Conservation (phyloP, 2,113 vertebrate genomes). For the Platichthys flesus region DNA sequence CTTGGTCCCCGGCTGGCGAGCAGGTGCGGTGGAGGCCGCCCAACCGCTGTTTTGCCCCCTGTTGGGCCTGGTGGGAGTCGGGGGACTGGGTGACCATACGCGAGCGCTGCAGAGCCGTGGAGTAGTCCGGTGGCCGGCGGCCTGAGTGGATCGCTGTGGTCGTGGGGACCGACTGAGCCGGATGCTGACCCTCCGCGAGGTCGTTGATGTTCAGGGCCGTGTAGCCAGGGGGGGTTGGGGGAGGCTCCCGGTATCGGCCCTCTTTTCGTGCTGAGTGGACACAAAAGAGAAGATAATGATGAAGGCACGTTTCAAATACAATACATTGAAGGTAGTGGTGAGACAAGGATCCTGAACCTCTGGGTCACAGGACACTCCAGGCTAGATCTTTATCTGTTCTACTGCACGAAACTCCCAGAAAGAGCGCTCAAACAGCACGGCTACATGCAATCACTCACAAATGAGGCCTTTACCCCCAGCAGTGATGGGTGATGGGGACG, state of each 20-base stretch:
- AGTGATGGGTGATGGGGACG: constrained; percentile 86
- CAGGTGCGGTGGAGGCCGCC: constrained; percentile 66
- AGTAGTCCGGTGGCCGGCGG: constrained; percentile 96
- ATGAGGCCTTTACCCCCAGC: constrained; percentile 87
- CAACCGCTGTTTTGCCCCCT: constrained; percentile 66
- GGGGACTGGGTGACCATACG: constrained; percentile 92
- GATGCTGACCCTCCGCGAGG: constrained; percentile 86
- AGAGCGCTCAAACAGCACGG: not conserved
- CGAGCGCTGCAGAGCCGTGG: constrained; percentile 94
- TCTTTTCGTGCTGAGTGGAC: constrained; percentile 89
- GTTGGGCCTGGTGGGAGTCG: constrained; percentile 83
- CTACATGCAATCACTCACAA: constrained; percentile 81
- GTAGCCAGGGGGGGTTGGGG: constrained; percentile 96
- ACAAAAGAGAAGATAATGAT: constrained; percentile 1
- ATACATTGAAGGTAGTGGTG: not conserved
- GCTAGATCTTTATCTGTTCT: too few relatives aligned
- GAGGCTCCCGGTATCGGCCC: constrained; percentile 93
- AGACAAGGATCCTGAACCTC: too few relatives aligned
- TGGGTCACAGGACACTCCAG: too few relatives aligned
- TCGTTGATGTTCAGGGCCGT: constrained; percentile 94
- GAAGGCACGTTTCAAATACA: not conserved
- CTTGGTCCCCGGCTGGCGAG: constrained; percentile 67
- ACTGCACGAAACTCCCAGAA: not conserved
- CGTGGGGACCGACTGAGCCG: constrained; percentile 39
- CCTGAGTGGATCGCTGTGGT: constrained; percentile 74